Conservation (phyloP, 1,140 invertebrate genomes). For the Procambarus clarkii region DNA sequence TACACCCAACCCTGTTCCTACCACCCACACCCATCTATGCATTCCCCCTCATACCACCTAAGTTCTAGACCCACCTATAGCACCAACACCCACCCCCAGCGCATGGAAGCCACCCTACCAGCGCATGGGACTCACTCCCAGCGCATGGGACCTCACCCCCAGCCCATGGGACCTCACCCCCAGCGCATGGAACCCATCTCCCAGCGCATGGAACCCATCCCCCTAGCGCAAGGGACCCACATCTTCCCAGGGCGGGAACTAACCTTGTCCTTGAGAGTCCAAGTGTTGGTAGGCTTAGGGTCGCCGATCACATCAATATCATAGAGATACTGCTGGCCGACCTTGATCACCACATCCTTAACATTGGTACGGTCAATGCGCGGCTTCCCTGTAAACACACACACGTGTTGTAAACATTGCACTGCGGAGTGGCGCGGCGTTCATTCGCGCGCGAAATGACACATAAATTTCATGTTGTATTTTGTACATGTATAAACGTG, state of each 20-base stretch:
- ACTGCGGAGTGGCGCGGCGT: too few relatives aligned
- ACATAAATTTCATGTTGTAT: too few relatives aligned
- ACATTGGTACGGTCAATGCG: constrained; percentile 94
- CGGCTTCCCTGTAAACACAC: constrained; percentile 85
- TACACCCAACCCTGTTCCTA: neutral
- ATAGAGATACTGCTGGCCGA: constrained; percentile 91
- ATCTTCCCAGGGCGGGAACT: constrained; percentile 33
- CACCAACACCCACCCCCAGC: too few relatives aligned
- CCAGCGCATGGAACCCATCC: neutral
- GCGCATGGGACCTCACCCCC: neutral
- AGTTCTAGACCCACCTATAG: neutral
- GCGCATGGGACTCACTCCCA: neutral
- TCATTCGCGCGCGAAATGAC: too few relatives aligned
- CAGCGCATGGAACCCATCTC: too few relatives aligned
- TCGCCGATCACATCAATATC: constrained; percentile 95
- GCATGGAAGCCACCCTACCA: neutral
- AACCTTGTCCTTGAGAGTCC: constrained; percentile 88
- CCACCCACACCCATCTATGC: neutral
- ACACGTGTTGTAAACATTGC: neutral
- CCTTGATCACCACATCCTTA: constrained; percentile 89
- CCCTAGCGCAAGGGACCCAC: too few relatives aligned
- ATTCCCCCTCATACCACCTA: neutral
- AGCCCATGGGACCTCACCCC: neutral
- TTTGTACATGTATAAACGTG: too few relatives aligned
- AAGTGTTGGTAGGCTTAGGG: constrained; percentile 93